phyloP scores from a whole-genome alignment of 2,797 vertebrate species.

The Sebastiscus albofasciatus region DNA sequence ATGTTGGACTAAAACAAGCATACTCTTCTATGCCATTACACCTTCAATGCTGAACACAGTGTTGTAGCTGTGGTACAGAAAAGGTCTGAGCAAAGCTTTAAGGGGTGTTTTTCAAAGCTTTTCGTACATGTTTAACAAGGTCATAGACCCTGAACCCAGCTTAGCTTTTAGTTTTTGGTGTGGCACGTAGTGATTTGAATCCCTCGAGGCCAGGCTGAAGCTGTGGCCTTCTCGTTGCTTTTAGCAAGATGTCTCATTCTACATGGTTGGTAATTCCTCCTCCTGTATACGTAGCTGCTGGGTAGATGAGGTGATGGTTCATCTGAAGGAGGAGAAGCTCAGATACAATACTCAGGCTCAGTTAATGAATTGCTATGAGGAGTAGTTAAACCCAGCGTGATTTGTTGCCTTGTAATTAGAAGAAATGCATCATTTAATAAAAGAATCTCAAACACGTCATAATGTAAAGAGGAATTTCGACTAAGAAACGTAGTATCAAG shows the following conservation, averaged over 20 bases:
- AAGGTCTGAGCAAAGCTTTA: background rate
- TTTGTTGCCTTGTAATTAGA: background rate
- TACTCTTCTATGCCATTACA: background rate
- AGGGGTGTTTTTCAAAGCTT: background rate
- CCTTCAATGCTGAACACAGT: background rate
- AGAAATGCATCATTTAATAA: background rate
- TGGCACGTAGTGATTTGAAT: background rate
- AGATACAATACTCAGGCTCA: background rate
- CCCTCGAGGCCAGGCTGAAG: background rate
- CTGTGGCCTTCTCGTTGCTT: background rate
- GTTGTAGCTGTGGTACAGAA: background rate
- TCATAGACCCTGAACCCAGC: background rate
- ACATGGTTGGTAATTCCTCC: background rate
- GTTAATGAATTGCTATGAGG: background rate
- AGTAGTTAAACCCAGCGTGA: background rate
- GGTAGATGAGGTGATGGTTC: background rate
- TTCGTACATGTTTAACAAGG: background rate
- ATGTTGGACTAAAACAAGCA: background rate
- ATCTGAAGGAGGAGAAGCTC: background rate
- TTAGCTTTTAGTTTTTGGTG: background rate
- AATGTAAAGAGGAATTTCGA: background rate
- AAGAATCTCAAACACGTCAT: background rate
- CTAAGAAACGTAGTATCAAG: background rate
- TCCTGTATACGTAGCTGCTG: background rate
- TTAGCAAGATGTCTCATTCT: background rate